These are phyloP conservation scores for Pterocles burchelli DNA, from an alignment of 2,113 vertebrate species.

Conservation along the genomic window DNA sequence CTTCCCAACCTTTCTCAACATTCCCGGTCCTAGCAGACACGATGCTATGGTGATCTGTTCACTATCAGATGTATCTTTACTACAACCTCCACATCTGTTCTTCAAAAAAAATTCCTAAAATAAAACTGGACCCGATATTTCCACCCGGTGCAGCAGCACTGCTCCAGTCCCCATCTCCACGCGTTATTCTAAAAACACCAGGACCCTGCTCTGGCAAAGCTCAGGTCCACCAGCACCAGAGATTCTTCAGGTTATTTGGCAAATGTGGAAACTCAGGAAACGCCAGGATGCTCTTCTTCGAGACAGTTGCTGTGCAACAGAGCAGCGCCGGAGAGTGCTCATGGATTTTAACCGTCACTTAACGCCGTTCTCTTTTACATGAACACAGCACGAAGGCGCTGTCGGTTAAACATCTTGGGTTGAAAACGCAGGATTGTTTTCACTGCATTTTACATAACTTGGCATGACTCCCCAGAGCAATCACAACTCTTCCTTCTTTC, in stretches of 20 bases:
- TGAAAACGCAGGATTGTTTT: neutral
- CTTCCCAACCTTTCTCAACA: neutral
- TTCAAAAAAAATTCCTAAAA: neutral
- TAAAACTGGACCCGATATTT: neutral
- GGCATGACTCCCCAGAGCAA: neutral
- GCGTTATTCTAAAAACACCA: neutral
- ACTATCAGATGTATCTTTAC: fast-evolving
- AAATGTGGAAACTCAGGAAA: neutral
- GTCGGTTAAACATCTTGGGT: neutral
- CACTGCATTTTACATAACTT: neutral
- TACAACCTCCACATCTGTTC: neutral
- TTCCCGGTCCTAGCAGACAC: neutral
- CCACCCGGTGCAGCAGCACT: neutral
- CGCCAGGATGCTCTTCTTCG: neutral
- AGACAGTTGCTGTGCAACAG: neutral
- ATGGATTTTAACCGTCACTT: neutral
- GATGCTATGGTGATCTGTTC: neutral
- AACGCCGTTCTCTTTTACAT: neutral
- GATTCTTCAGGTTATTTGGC: neutral
- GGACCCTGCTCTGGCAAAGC: neutral
- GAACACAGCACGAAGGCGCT: neutral
- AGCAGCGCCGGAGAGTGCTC: fast-evolving
- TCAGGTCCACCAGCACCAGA: neutral
- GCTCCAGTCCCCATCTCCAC: neutral
- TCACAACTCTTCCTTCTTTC: neutral